phyloP scores from a whole-genome alignment of 1,140 invertebrate genomes.

The Galleria mellonella region DNA sequence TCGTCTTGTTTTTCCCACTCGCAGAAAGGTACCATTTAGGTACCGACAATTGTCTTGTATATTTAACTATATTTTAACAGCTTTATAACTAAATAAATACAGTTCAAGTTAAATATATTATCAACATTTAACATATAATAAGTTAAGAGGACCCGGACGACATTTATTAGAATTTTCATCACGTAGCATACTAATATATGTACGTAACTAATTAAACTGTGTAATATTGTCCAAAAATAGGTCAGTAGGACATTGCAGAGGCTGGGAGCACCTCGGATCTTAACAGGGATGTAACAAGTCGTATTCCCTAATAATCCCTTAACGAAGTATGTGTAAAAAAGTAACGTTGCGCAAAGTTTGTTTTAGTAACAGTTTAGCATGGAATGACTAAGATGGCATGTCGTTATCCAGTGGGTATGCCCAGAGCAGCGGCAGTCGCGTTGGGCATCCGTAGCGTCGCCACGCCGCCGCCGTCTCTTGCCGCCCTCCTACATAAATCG shows the following conservation, averaged over 20 bases:
- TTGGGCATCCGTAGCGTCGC: constrained; percentile 35
- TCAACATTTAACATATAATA: no score
- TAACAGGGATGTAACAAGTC: not conserved
- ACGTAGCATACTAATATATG: not conserved
- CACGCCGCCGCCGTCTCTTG: constrained; percentile 27
- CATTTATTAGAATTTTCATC: no score
- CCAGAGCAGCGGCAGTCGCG: constrained; percentile 40
- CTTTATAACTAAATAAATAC: no score
- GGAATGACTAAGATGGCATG: constrained; percentile 12
- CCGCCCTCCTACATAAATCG: constrained; percentile 36
- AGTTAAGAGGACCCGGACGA: no score
- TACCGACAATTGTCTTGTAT: no score
- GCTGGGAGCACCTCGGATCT: constrained; percentile 3
- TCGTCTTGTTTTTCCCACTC: no score
- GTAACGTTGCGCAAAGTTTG: not conserved
- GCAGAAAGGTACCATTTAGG: no score
- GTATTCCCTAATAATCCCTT: not conserved
- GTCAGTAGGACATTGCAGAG: constrained; percentile 17
- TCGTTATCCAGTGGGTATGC: constrained; percentile 24
- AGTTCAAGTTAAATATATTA: no score
- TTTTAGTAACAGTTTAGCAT: constrained; percentile 1
- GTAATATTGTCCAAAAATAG: constrained; percentile 11
- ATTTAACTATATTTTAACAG: no score
- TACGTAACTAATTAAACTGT: not conserved
- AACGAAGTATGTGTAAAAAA: not conserved